Evolutionary conservation across 2,888 invertebrate species (phyloP).

Genomic region (Sphecodes monilicornis): DNA sequence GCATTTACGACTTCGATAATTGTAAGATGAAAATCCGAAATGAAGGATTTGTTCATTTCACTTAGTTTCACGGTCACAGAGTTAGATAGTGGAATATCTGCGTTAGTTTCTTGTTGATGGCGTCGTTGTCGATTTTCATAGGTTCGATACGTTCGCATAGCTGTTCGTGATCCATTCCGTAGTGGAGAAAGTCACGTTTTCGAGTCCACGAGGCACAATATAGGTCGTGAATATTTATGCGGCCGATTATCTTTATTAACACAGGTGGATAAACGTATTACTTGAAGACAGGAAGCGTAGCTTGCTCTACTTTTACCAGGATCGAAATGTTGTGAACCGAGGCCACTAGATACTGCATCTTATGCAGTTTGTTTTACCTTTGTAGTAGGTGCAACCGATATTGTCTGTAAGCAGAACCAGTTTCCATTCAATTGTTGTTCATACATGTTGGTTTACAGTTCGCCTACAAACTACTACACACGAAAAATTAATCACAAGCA

Average conservation of each 20-base stretch:
- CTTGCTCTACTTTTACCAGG: neutral
- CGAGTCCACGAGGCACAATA: constrained; percentile 6
- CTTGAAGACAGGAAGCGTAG: constrained; percentile 9
- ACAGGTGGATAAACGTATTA: neutral
- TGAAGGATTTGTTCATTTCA: neutral
- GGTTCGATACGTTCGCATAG: neutral
- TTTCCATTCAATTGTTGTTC: neutral
- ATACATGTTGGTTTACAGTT: neutral
- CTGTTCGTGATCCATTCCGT: neutral
- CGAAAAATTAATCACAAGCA: neutral
- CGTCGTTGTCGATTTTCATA: neutral
- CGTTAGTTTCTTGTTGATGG: neutral
- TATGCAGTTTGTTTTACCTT: neutral
- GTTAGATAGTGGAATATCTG: neutral
- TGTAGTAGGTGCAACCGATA: neutral
- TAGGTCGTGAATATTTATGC: constrained; percentile 48
- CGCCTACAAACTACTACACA: neutral
- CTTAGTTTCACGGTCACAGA: neutral
- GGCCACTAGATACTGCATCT: neutral
- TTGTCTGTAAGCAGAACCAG: neutral
- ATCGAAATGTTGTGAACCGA: neutral
- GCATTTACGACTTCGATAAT: too few relatives aligned
- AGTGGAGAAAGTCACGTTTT: constrained; percentile 30
- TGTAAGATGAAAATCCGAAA: too few relatives aligned
- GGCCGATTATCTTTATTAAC: constrained; percentile 25